Evolutionary conservation across 2,888 invertebrate species (phyloP), one percentile per base, ranked within the genome.

Genomic region (Dichetophora obliterata): DNA sequence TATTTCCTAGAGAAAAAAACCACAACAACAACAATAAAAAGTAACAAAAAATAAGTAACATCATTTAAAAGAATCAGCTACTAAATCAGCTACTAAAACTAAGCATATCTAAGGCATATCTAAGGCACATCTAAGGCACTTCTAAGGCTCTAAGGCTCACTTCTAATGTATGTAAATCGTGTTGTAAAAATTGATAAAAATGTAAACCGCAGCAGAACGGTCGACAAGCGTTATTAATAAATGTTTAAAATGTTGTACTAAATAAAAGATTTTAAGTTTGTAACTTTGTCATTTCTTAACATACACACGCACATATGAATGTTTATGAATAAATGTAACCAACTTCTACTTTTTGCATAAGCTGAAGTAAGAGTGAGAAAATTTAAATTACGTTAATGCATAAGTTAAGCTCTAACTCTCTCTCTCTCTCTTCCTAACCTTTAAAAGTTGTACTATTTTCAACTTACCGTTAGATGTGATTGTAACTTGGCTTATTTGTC

Each of bases 81-180:
- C 14, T n/a, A 43, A 24, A 11, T 50, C 16, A 54, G 14, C n/a
- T 22, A 57, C 37, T 69, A 27, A 70, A 80, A 78, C 82, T 84
- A 82, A 82, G 84, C 79, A 84, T 85, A 83, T 83, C 82, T 81
- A 77, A 78, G 79, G 76, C 86, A 84, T 84, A 86, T 84, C 85
- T 81, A 79, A 76, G 34, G 16, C 24, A 73, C 9, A 54, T 54
- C 54, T 19, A 19, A 54, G n/a, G 54, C n/a, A 19, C 52, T 5
- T 5, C 16, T 9, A n/a, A n/a, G n/a, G n/a, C n/a, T 19, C 3
- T 5, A 52, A 19, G 52, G 52, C 52, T 31, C 3, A 31, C 1
- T n/a, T n/a, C n/a, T n/a, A 1, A n/a, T 54, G 5, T 54, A 19
- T 54, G 54, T 54, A 6, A 1, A 19, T 19, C 19, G 6, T 54